Conservation (phyloP, 1,140 invertebrate species). For the Coptotermes formosanus region DNA sequence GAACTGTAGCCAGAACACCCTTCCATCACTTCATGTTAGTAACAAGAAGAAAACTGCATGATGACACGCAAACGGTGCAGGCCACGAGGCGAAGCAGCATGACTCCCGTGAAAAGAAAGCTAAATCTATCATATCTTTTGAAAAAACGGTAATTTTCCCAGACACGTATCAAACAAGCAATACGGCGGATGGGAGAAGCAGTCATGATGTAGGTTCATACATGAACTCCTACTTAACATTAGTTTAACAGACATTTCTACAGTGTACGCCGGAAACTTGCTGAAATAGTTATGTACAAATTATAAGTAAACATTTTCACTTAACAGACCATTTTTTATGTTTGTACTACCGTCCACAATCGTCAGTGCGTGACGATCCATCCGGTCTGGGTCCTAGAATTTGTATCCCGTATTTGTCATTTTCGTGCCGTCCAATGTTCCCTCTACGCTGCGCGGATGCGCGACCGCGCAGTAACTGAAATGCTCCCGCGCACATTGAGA, state of each 20-base stretch:
- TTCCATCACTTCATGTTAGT: neutral
- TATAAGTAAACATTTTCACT: neutral
- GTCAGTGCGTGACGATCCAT: neutral
- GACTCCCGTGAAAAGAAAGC: neutral
- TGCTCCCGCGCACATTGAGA: too few relatives aligned
- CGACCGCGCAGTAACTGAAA: too few relatives aligned
- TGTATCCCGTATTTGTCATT: neutral
- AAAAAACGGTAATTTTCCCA: neutral
- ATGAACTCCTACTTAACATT: neutral
- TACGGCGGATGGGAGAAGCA: too few relatives aligned
- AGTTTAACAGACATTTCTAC: neutral
- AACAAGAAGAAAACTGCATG: neutral
- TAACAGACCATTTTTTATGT: neutral
- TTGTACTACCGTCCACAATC: neutral
- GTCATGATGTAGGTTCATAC: too few relatives aligned
- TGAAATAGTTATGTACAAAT: neutral
- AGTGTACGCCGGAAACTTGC: neutral
- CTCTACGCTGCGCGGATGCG: too few relatives aligned
- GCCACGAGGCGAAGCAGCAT: constrained; percentile 5
- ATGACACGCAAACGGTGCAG: neutral
- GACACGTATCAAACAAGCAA: neutral
- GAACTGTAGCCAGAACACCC: neutral
- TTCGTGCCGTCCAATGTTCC: neutral
- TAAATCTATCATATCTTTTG: neutral
- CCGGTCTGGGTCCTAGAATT: neutral